Conservation (phyloP, 2,888 invertebrate genomes). For the Andrena haemorrhoa region DNA sequence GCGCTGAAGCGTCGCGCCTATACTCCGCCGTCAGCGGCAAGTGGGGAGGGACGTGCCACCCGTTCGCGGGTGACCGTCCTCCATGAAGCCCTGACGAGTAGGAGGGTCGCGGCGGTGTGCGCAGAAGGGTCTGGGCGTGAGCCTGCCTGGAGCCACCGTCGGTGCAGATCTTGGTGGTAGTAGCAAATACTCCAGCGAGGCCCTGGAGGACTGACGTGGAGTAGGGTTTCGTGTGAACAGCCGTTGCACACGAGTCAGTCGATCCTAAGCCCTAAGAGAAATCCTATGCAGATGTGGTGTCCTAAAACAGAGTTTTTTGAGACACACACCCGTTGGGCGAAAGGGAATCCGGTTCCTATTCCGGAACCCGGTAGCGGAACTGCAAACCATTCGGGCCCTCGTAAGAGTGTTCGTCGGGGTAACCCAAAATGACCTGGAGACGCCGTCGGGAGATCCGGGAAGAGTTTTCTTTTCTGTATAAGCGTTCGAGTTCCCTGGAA, state of each 20-base stretch:
- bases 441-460: too few relatives aligned
- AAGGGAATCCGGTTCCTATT: too few relatives aligned
- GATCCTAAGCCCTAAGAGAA: conserved; percentile 86
- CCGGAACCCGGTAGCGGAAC: too few relatives aligned
- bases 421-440: too few relatives aligned
- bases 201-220: conserved; percentile 87
- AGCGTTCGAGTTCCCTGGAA: too few relatives aligned
- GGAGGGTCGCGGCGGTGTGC: conserved; percentile 79
- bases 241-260: conserved; percentile 87
- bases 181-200: conserved; percentile 88
- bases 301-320: too few relatives aligned
- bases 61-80: conserved; percentile 7
- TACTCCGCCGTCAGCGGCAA: conserved; percentile 87
- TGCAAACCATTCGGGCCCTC: too few relatives aligned
- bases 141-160: conserved; percentile 76
- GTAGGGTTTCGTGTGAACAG: conserved; percentile 89
- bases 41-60: conserved; percentile 73
- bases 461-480: too few relatives aligned
- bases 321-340: too few relatives aligned
- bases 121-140: conserved; percentile 81
- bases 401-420: too few relatives aligned
- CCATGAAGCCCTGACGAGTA: conserved; percentile 88
- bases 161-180: conserved; percentile 86
- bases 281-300: conserved; percentile 4
- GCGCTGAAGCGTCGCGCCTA: conserved; percentile 87